Conservation (phyloP, 2,113 vertebrate species). For the Perca schrenkii region DNA sequence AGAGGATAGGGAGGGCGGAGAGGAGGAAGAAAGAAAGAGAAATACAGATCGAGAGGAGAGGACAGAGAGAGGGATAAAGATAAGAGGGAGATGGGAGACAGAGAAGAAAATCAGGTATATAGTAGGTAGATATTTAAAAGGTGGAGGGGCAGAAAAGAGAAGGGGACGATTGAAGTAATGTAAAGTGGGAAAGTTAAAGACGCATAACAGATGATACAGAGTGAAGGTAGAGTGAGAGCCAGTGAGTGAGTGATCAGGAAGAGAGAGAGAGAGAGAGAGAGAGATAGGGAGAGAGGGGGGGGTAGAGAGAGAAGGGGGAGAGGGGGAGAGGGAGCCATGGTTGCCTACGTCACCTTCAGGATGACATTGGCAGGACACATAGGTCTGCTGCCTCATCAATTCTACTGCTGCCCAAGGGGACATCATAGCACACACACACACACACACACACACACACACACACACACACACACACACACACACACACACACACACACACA, state of each 20-base stretch:
- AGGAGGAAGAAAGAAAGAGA: constrained; percentile 14
- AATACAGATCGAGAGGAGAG: constrained; percentile 29
- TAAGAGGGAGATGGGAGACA: constrained; percentile 18
- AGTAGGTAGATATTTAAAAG: constrained; percentile 25
- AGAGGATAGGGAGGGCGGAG: constrained; percentile 45
- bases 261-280: too few species aligned
- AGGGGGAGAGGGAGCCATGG: constrained; percentile 55
- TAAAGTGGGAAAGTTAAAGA: constrained; percentile 38
- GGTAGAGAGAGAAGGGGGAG: not conserved
- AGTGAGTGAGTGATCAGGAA: constrained; percentile 59
- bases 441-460: constrained; percentile 25
- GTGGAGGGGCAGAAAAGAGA: constrained; percentile 9
- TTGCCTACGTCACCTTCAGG: constrained; percentile 81
- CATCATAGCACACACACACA: constrained; percentile 63
- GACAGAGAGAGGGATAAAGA: not conserved
- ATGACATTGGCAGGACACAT: constrained; percentile 84
- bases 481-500: constrained; percentile 28
- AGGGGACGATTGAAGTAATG: constrained; percentile 17
- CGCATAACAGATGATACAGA: constrained; percentile 25
- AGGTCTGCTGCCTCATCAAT: constrained; percentile 86
- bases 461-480: not conserved
- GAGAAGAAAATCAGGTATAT: constrained; percentile 16
- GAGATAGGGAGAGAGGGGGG: constrained; percentile 27
- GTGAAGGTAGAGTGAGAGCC: constrained; percentile 45
- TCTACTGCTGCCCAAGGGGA: constrained; percentile 77